phyloP scores from a whole-genome alignment of 2,797 vertebrate species.

The Micrastur ruficollis region DNA sequence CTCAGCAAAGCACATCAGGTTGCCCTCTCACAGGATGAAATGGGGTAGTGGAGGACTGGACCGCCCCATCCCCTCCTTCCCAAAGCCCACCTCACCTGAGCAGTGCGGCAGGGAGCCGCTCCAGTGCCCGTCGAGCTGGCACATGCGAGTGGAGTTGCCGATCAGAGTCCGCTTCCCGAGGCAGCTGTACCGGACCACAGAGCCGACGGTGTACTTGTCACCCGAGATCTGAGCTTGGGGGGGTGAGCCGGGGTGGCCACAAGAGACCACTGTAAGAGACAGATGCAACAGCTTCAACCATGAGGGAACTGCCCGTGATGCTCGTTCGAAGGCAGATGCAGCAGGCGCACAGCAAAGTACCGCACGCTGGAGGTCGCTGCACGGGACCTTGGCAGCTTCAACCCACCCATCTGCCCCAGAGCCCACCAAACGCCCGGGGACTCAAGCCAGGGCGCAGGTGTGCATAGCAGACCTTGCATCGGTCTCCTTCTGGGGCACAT shows the following conservation, averaged over 20 bases:
- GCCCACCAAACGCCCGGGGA: accelerated
- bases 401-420: not conserved
- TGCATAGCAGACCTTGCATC: not conserved
- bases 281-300: not conserved
- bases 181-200: constrained; percentile 92
- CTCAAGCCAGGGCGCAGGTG: accelerated
- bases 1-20: not conserved
- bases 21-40: accelerated
- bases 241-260: constrained; percentile 89
- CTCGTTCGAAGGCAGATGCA: not conserved
- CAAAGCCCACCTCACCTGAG: constrained; percentile 80
- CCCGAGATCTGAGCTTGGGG: constrained; percentile 91
- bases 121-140: constrained; percentile 94
- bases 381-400: not conserved
- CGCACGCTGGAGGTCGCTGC: accelerated
- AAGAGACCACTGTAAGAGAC: constrained; percentile 87
- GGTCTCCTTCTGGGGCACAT: not conserved
- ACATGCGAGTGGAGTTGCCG: constrained; percentile 93
- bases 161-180: constrained; percentile 82
- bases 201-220: constrained; percentile 88
- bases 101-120: constrained; percentile 94
- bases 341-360: not conserved
- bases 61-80: not conserved
- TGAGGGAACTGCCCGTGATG: accelerated
- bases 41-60: accelerated